phyloP scores from a whole-genome alignment of 2,797 vertebrate genomes.

The Eremophila alpestris region DNA sequence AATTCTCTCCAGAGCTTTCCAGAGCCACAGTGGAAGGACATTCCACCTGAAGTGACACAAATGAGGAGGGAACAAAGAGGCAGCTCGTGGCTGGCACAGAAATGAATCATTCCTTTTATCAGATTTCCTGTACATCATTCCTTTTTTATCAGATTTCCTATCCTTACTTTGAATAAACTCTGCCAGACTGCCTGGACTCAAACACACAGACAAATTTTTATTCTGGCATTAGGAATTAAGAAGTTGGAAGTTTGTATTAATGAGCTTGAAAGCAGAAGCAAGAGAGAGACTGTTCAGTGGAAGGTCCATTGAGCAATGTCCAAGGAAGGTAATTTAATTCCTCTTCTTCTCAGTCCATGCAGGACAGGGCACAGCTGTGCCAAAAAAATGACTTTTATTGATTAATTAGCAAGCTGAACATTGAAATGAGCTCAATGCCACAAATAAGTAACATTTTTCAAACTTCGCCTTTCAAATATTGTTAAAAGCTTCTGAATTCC shows the following conservation, averaged over 20 bases:
- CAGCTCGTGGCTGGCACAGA: not conserved
- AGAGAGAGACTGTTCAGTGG: not conserved
- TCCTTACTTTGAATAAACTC: not conserved
- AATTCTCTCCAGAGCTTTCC: not conserved
- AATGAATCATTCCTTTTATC: not conserved
- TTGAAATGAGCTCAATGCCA: not conserved
- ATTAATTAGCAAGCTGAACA: not conserved
- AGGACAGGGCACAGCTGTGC: not conserved
- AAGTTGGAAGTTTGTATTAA: not conserved
- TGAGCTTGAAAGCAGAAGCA: conserved; percentile 4
- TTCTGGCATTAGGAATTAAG: not conserved
- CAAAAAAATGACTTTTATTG: not conserved
- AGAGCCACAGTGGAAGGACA: not conserved
- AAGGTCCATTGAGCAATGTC: not conserved
- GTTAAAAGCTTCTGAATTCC: not conserved
- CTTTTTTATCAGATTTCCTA: not conserved
- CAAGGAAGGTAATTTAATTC: not conserved
- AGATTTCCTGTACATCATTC: not conserved
- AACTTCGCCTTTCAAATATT: not conserved
- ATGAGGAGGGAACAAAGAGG: not conserved
- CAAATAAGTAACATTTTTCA: not conserved
- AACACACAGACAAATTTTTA: not conserved
- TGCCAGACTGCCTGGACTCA: not conserved
- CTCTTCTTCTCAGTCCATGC: not conserved
- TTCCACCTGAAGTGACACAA: not conserved